Base-by-base conservation (phyloP, 1,140 invertebrate species). In the Leptonema lineaticorne region DNA sequence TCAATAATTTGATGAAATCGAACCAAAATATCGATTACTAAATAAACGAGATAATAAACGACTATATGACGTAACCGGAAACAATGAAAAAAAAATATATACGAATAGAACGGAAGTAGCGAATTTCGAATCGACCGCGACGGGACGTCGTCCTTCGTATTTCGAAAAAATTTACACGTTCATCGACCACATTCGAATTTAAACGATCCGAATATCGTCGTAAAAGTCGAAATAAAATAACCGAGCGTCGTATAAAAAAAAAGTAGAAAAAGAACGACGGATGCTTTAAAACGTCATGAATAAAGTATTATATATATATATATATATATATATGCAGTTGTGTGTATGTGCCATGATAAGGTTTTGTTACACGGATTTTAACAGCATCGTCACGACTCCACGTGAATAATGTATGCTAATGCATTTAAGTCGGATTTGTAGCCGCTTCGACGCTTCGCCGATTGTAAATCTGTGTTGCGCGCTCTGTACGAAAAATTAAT, bases 351-450 rank as follows among this genome's bases (percentile, higher is more conserved):
- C 26, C 14, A 41, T 18, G 56, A 59, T 59, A 67, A 58, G 62
- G 67, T 66, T 53, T 58, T 50, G 62, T 62, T 64, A 58, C 65
- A 37, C 30, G 70, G 66, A 46, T 66, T 68, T 71, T 71, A 68
- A 68, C 66, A 68, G 45, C 70, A 48, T 63, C 66, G 70, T 68
- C 70, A 71, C 67, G 70, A 68, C n/a, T 66, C 64, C 41, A 56
- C 29, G 66, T 71, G 70, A 71, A 71, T 71, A 68, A 71, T 68
- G 70, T 68, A 71, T 71, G 70, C 66, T 71, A 71, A 71, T 71
- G 66, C 66, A 67, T 64, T 67, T 63, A 63, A 48, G 69, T 64
- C 50, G 69, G 66, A 71, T 63, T 66, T 57, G 65, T 45, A 64
- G 58, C 45, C 22, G 22, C 20, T 56, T n/a, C 37, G n/a, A 24